A percentile compares a stretch with the other conserved stretches of the same genome.
Evolutionary conservation across 2,888 invertebrate genomes (phyloP).

Genomic region (Pterostichus madidus): DNA sequence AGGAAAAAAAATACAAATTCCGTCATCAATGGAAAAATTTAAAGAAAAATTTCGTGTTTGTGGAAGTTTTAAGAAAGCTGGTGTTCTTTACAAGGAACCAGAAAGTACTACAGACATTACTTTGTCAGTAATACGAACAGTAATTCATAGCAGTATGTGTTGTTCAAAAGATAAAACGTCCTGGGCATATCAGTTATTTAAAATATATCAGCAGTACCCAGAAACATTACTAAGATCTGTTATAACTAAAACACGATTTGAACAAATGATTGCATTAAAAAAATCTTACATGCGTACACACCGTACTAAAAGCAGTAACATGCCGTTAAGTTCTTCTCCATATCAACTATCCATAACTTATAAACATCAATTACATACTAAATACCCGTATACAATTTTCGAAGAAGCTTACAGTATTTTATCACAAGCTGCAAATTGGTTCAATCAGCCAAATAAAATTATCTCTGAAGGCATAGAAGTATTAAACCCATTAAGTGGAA

Average conservation of each 20-base stretch:
- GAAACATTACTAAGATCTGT: constrained; percentile 82
- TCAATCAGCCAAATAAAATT: constrained; percentile 63
- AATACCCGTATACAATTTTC: constrained; percentile 78
- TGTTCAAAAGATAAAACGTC: constrained; percentile 82
- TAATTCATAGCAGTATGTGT: constrained; percentile 84
- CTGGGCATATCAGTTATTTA: constrained; percentile 84
- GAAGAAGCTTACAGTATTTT: constrained; percentile 73
- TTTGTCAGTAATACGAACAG: constrained; percentile 79
- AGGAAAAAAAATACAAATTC: constrained; percentile 70
- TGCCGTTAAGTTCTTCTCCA: constrained; percentile 76
- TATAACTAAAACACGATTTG: constrained; percentile 80
- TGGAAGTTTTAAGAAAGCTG: constrained; percentile 54
- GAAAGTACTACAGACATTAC: constrained; percentile 78
- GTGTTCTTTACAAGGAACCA: constrained; percentile 75
- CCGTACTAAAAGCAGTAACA: constrained; percentile 69
- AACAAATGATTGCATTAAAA: constrained; percentile 81
- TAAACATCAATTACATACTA: constrained; percentile 75
- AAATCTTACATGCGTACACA: constrained; percentile 74
- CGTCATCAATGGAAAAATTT: constrained; percentile 74
- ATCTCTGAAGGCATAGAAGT: constrained; percentile 72
- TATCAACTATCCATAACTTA: constrained; percentile 77
- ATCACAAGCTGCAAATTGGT: constrained; percentile 64
- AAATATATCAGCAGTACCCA: constrained; percentile 86
- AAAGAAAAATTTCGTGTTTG: constrained; percentile 69
- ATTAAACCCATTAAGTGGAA: constrained; percentile 77